Percentiles rank a stretch among this genome's conserved stretches.
phyloP scores from a whole-genome alignment of 37 sponge, comb jelly and placozoan genomes.

The Beroe forskalii region DNA sequence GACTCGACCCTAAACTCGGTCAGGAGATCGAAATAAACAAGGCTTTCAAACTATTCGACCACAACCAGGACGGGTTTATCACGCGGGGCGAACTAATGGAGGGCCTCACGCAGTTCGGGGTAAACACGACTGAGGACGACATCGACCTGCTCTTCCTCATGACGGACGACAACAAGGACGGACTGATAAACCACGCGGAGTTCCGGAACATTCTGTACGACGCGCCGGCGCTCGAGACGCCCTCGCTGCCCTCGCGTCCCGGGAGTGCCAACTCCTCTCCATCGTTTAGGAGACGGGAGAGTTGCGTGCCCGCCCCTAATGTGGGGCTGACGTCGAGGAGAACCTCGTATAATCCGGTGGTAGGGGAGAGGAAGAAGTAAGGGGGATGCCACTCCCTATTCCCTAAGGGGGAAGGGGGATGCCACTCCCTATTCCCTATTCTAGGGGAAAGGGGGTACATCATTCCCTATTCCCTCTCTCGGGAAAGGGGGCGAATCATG shows the following conservation, averaged over 20 bases:
- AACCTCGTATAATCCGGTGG: neutral
- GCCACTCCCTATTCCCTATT: no score
- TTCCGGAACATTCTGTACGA: conserved; percentile 50
- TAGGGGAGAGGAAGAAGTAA: no score
- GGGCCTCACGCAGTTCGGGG: conserved; percentile 16
- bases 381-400: no score
- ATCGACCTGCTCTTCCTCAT: conserved; percentile 43
- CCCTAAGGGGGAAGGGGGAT: no score
- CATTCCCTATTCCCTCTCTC: no score
- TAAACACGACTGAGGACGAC: conserved; percentile 22
- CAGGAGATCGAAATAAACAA: conserved; percentile 63
- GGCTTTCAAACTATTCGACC: conserved; percentile 59
- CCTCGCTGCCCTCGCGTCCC: neutral
- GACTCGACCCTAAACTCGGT: neutral
- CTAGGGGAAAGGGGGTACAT: no score
- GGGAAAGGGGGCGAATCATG: no score
- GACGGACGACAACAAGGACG: conserved; percentile 51
- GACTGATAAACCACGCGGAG: conserved; percentile 33
- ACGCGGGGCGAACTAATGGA: conserved; percentile 11
- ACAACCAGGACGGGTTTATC: conserved; percentile 40
- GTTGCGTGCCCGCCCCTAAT: neutral
- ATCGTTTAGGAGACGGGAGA: neutral
- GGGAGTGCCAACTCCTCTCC: neutral
- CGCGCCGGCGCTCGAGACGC: neutral
- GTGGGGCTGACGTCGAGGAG: neutral